These are phyloP conservation scores for Chiloscyllium punctatum DNA, from an alignment of 2,797 vertebrate genomes.

Conservation along the genomic window DNA sequence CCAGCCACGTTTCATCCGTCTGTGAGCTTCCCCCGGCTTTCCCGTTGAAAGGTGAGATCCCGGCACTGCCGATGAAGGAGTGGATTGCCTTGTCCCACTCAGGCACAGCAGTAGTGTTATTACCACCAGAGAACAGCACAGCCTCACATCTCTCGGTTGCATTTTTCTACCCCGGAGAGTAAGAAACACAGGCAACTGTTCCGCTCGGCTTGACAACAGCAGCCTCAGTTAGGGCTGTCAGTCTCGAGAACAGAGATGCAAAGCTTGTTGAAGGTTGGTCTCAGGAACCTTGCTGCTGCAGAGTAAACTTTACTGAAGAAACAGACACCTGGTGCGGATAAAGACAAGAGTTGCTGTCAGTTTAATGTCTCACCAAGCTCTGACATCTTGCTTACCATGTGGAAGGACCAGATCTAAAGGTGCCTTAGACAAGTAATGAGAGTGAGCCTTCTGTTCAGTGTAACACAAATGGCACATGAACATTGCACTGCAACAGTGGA, in stretches of 20 bases:
- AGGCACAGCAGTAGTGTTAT: slow-evolving; percentile 71
- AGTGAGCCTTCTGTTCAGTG: neutral
- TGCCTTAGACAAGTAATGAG: neutral
- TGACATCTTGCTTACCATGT: neutral
- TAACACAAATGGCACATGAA: neutral
- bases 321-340: slow-evolving; percentile 61
- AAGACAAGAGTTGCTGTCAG: slow-evolving; percentile 60
- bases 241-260: slow-evolving; percentile 54
- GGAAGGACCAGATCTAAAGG: neutral
- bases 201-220: slow-evolving; percentile 59
- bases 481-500: no score
- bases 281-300: slow-evolving; percentile 55
- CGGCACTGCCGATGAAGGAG: slow-evolving; percentile 60
- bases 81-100: slow-evolving; percentile 67
- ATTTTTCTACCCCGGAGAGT: slow-evolving; percentile 64
- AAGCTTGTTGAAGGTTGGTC: slow-evolving; percentile 57
- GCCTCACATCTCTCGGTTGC: slow-evolving; percentile 68
- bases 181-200: slow-evolving; percentile 59
- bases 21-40: slow-evolving; percentile 51
- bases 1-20: slow-evolving; percentile 89
- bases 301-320: slow-evolving; percentile 54
- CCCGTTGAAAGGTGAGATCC: slow-evolving; percentile 60
- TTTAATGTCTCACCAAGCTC: neutral
- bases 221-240: slow-evolving; percentile 53
- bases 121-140: slow-evolving; percentile 67